Evolutionary conservation across 1,140 invertebrate species (phyloP).

Genomic region (Cyclargus thomasi): DNA sequence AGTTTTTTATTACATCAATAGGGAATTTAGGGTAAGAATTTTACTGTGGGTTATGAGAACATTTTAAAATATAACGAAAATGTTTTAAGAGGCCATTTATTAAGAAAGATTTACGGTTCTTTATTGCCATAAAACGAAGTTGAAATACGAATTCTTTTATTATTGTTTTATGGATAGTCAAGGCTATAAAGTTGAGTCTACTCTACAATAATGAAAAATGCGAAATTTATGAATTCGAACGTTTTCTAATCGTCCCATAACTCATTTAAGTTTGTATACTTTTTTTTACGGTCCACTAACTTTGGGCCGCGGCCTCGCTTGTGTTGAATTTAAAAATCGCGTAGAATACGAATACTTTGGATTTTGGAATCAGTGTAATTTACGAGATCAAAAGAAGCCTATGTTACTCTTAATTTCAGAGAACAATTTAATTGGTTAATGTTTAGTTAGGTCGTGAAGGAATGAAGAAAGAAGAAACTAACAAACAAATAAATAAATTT

Average conservation of each 20-base stretch:
- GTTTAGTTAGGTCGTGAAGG: too few relatives aligned
- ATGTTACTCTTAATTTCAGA: too few relatives aligned
- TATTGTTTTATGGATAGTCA: conserved; percentile 9
- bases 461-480: too few relatives aligned
- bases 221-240: conserved; percentile 12
- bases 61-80: not conserved
- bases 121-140: conserved; percentile 13
- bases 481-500: too few relatives aligned
- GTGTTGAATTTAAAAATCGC: too few relatives aligned
- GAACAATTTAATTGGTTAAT: too few relatives aligned
- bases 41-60: too few relatives aligned
- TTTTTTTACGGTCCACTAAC: too few relatives aligned
- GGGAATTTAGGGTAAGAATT: not conserved
- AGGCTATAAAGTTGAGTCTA: not conserved
- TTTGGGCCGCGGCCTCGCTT: too few relatives aligned
- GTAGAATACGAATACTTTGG: too few relatives aligned
- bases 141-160: conserved; percentile 10
- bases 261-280: not conserved
- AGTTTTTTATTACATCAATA: not conserved
- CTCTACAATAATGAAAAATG: conserved; percentile 8
- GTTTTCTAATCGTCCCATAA: not conserved
- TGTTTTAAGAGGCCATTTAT: not conserved
- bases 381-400: too few relatives aligned
- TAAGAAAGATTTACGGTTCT: not conserved
- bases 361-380: too few relatives aligned